Evolutionary conservation across 2,113 vertebrate species (phyloP).

Genomic region (Camelus bactrianus): DNA sequence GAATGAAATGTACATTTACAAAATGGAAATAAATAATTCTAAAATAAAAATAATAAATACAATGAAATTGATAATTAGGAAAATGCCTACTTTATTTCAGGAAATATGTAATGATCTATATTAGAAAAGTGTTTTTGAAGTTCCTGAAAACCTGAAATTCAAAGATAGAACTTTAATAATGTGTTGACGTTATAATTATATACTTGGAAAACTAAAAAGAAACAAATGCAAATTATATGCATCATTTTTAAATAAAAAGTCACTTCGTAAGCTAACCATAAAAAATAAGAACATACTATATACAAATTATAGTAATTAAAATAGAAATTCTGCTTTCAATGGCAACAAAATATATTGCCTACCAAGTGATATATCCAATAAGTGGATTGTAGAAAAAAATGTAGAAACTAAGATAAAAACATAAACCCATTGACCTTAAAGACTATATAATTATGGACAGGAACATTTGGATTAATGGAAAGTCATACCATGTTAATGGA

Average conservation of each 20-base stretch:
- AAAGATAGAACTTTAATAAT: not conserved
- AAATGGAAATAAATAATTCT: not conserved
- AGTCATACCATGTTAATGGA: not conserved
- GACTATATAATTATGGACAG: not conserved
- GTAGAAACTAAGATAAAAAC: not conserved
- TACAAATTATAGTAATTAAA: not conserved
- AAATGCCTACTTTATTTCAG: not conserved
- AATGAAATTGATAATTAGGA: not conserved
- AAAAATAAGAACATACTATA: not conserved
- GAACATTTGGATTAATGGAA: not conserved
- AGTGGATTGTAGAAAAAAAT: not conserved
- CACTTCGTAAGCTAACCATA: not conserved
- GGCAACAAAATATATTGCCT: not conserved
- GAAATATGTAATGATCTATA: not conserved
- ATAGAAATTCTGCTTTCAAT: not conserved
- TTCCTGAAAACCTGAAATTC: not conserved
- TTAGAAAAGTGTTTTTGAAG: not conserved
- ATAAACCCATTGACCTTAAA: not conserved
- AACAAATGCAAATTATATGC: not conserved
- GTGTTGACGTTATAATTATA: not conserved
- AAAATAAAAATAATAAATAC: not conserved
- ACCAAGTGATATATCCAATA: not conserved
- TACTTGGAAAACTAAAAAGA: not conserved
- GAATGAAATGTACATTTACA: not conserved
- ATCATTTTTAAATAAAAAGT: not conserved